A percentile compares a stretch with the other conserved stretches of the same genome.
Evolutionary conservation across 2,113 vertebrate species (phyloP).

Genomic region (Chaetodon auriga): DNA sequence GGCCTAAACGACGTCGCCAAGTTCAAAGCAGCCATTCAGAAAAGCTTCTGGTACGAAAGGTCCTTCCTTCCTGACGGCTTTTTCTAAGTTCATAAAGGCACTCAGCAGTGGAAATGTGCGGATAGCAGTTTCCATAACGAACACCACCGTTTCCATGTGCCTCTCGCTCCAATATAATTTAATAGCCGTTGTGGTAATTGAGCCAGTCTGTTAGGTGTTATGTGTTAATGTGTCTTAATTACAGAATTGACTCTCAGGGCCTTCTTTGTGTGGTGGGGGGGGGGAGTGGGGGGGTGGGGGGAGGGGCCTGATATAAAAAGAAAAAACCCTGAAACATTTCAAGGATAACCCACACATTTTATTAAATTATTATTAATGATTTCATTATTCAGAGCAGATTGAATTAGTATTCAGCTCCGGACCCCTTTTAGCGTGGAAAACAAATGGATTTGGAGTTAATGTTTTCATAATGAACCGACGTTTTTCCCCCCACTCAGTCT

Average conservation of each 20-base stretch:
- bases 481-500: background rate
- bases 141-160: conserved; percentile 56
- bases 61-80: conserved; percentile 13
- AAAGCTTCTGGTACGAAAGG: background rate
- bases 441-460: conserved; percentile 61
- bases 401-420: conserved; percentile 55
- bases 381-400: conserved; percentile 54
- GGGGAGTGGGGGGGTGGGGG: background rate
- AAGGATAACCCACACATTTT: conserved; percentile 39
- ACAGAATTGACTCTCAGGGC: conserved; percentile 63
- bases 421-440: conserved; percentile 55
- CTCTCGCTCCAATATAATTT: conserved; percentile 69
- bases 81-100: conserved; percentile 54
- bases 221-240: conserved; percentile 79
- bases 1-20: background rate
- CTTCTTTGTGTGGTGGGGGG: conserved; percentile 3
- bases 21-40: conserved; percentile 13
- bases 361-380: conserved; percentile 64
- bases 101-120: conserved; percentile 56
- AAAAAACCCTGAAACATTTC: conserved; percentile 22
- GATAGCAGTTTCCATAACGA: conserved; percentile 64
- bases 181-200: conserved; percentile 74
- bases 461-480: conserved; percentile 59
- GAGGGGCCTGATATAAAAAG: conserved; percentile 6
- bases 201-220: conserved; percentile 72